Evolutionary conservation across 2,888 invertebrate genomes (phyloP).

Genomic region (Aelia acuminata): DNA sequence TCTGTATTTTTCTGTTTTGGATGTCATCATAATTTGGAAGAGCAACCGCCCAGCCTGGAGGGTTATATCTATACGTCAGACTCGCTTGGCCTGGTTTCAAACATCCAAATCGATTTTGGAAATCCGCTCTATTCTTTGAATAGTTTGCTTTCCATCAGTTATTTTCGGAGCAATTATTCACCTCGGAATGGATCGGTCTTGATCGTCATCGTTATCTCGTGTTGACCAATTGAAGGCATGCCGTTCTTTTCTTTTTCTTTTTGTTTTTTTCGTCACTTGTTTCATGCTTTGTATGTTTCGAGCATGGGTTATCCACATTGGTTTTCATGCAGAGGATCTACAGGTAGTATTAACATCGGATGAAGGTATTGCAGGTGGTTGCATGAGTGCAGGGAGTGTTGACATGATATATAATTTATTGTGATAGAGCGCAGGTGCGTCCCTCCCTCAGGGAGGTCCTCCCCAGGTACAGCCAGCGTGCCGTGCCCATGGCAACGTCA

Average conservation of each 20-base stretch:
- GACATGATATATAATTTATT: conserved; percentile 26
- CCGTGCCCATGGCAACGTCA: conserved; percentile 10
- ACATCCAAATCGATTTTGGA: conserved; percentile 7
- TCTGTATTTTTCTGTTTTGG: not conserved
- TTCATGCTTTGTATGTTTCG: not conserved
- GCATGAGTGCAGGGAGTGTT: not conserved
- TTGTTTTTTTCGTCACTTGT: not conserved
- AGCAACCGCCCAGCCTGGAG: not conserved
- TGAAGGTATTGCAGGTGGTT: not conserved
- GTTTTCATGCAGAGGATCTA: not conserved
- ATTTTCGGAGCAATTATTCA: conserved; percentile 19
- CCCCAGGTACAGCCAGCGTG: conserved; percentile 21
- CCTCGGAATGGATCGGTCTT: not conserved
- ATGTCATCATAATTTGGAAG: not conserved
- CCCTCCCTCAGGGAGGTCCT: conserved; percentile 2
- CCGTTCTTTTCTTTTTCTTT: not conserved
- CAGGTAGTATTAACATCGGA: not conserved
- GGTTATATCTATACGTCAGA: not conserved
- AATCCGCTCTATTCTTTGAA: not conserved
- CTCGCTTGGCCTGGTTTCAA: not conserved
- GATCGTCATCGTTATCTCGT: not conserved
- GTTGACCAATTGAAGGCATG: not conserved
- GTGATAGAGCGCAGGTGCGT: conserved; percentile 36
- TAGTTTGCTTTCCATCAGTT: conserved; percentile 6
- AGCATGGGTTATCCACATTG: not conserved